A percentile compares a stretch with the other conserved stretches of the same genome.
Conservation (phyloP, 2,888 invertebrate species). For the Acronicta alni region DNA sequence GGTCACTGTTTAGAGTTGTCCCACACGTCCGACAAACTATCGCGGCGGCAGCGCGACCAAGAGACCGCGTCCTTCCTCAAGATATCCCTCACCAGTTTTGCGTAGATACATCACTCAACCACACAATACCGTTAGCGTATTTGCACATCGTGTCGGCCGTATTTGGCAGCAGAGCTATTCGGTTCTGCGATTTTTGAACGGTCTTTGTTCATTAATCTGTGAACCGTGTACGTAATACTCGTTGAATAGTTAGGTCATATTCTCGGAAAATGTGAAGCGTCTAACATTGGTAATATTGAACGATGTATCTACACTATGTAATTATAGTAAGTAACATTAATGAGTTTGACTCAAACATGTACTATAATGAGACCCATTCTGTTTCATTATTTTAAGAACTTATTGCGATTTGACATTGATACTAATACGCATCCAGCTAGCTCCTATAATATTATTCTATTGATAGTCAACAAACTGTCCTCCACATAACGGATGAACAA, state of each 20-base stretch:
- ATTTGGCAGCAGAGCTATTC: constrained; percentile 41
- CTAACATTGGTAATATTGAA: constrained; percentile 25
- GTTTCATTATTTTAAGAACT: neutral
- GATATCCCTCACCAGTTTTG: constrained; percentile 53
- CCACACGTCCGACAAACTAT: constrained; percentile 67
- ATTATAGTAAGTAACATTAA: constrained; percentile 15
- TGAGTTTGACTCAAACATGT: constrained; percentile 19
- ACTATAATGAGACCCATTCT: neutral
- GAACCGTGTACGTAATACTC: constrained; percentile 33
- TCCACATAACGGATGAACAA: constrained; percentile 56
- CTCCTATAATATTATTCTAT: constrained; percentile 25
- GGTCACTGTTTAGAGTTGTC: constrained; percentile 72
- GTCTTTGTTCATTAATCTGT: constrained; percentile 50
- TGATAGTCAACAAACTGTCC: constrained; percentile 37
- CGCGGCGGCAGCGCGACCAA: constrained; percentile 55
- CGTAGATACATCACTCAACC: constrained; percentile 55
- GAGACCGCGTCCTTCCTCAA: constrained; percentile 58
- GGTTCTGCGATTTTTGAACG: constrained; percentile 55
- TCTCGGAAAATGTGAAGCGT: constrained; percentile 38
- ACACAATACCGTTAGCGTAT: constrained; percentile 74
- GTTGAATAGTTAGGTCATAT: constrained; percentile 51
- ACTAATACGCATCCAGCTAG: constrained; percentile 14
- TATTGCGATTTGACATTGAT: constrained; percentile 33
- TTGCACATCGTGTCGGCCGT: constrained; percentile 70
- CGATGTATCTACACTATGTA: constrained; percentile 14